phyloP scores from a whole-genome alignment of 2,888 invertebrate species.

The Sepioteuthis lessoniana region DNA sequence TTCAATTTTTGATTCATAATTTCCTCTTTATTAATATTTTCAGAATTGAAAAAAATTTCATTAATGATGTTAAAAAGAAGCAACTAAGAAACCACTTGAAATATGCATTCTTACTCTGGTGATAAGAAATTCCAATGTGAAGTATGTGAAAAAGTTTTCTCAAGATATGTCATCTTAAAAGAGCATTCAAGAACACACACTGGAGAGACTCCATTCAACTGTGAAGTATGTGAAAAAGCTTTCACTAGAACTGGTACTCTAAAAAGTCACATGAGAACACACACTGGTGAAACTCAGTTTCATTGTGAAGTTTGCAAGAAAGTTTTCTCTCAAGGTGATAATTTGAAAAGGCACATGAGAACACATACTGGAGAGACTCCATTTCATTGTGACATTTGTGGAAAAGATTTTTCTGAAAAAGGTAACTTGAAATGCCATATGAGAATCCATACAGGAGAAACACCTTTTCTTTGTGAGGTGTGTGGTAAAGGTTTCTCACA shows the following conservation, averaged over 20 bases:
- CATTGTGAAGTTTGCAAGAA: background rate
- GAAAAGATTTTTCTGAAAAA: background rate
- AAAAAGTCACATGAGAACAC: slow-evolving; percentile 34
- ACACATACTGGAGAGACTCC: background rate
- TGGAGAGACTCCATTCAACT: slow-evolving; percentile 34
- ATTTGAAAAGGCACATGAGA: background rate
- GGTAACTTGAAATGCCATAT: slow-evolving; percentile 10
- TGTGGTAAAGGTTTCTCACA: background rate
- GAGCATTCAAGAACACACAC: background rate
- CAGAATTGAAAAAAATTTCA: background rate
- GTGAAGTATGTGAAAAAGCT: slow-evolving; percentile 38
- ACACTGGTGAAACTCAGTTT: slow-evolving; percentile 1
- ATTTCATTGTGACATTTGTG: background rate
- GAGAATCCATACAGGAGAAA: background rate
- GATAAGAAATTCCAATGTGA: background rate
- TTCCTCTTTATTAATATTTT: background rate
- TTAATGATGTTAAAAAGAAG: background rate
- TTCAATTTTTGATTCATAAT: background rate
- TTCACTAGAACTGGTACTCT: slow-evolving; percentile 39
- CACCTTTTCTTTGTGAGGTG: background rate
- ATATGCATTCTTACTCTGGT: background rate
- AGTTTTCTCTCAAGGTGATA: background rate
- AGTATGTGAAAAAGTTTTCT: background rate
- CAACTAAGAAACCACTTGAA: background rate
- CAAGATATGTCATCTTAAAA: background rate